phyloP scores from a whole-genome alignment of 1,140 invertebrate genomes.

The Brachionus koreanus region DNA sequence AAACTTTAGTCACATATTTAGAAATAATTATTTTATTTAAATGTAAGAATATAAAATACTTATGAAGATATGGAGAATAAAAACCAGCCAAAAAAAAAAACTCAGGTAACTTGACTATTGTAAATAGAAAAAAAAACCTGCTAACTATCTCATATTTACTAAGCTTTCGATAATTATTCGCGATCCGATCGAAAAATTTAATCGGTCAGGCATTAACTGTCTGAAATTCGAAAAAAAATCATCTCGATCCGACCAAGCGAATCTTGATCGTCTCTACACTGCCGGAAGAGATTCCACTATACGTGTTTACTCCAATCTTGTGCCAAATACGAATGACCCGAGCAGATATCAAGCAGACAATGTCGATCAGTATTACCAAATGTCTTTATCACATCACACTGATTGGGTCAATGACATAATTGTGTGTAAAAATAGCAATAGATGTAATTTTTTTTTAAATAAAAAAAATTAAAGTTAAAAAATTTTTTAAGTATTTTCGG shows the following conservation, averaged over 20 bases:
- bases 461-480: constrained; percentile 34
- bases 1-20: background rate
- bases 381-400: constrained; percentile 87
- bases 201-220: constrained; percentile 91
- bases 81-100: constrained; percentile 24
- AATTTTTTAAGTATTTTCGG: constrained; percentile 81
- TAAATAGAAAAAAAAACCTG: background rate
- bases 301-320: constrained; percentile 61
- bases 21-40: background rate
- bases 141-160: background rate
- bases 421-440: constrained; percentile 89
- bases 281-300: constrained; percentile 98
- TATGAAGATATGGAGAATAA: constrained; percentile 30
- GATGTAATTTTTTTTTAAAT: constrained; percentile 64
- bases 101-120: background rate
- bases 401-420: constrained; percentile 99
- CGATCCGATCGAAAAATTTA: constrained; percentile 85
- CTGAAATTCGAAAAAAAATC: constrained; percentile 83
- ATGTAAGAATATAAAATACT: background rate
- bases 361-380: constrained; percentile 74
- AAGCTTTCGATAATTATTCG: constrained; percentile 96
- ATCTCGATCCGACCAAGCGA: constrained; percentile 56
- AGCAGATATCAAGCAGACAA: background rate
- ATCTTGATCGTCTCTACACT: constrained; percentile 73
- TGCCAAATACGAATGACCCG: background rate